A percentile compares a stretch with the other conserved stretches of the same genome.
These are phyloP conservation scores for Poeciliopsis gracilis DNA, from an alignment of 2,797 vertebrate species.

Conservation along the genomic window DNA sequence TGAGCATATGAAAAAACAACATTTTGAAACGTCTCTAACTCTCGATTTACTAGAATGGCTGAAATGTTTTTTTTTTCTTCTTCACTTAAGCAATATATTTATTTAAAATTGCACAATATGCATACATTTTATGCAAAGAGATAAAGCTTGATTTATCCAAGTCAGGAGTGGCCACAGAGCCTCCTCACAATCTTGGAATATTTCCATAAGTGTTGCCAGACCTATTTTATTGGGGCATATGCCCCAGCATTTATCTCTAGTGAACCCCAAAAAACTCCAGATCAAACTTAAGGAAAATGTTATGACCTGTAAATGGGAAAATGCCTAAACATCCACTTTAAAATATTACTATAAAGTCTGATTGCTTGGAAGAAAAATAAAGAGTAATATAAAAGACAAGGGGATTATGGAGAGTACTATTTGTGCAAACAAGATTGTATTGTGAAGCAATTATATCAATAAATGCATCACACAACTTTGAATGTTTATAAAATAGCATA, in stretches of 20 bases:
- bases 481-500: background rate
- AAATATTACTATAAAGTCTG: background rate
- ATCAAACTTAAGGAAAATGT: background rate
- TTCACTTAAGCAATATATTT: background rate
- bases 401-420: background rate
- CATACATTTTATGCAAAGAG: background rate
- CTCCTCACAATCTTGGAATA: background rate
- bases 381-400: background rate
- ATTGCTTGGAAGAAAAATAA: background rate
- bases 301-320: background rate
- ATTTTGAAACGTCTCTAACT: background rate
- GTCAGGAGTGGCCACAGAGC: background rate
- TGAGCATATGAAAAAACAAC: background rate
- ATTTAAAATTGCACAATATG: background rate
- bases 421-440: background rate
- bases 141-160: background rate
- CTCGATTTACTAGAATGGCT: background rate
- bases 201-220: background rate
- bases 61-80: background rate
- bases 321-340: background rate
- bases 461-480: background rate
- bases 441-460: background rate
- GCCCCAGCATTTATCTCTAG: background rate
- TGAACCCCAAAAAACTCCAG: background rate
- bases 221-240: background rate